phyloP scores from a whole-genome alignment of 1,140 invertebrate species.

The Macrobrachium nipponense region DNA sequence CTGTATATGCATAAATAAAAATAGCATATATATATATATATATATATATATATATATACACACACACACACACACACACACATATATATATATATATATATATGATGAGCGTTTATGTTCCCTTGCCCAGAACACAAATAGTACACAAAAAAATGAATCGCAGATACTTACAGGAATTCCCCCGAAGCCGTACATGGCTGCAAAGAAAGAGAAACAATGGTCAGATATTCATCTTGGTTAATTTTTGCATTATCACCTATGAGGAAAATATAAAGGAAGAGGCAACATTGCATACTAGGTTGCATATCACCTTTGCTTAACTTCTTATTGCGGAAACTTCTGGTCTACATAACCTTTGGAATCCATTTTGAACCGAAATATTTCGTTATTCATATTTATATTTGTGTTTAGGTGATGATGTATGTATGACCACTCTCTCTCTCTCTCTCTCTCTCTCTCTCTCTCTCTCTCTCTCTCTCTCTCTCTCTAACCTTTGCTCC shows the following conservation, averaged over 20 bases:
- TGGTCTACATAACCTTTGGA: too few species aligned
- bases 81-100: neutral
- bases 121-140: too few species aligned
- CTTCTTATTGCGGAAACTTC: too few species aligned
- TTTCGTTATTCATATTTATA: too few species aligned
- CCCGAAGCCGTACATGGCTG: slow-evolving; percentile 40
- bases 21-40: neutral
- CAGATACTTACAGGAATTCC: slow-evolving; percentile 45
- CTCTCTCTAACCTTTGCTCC: too few species aligned
- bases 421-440: too few species aligned
- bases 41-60: neutral
- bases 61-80: neutral
- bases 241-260: neutral
- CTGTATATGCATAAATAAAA: neutral
- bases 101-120: neutral
- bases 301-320: too few species aligned
- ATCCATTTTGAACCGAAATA: too few species aligned
- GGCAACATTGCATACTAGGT: neutral
- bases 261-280: neutral
- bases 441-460: too few species aligned
- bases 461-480: too few species aligned
- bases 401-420: too few species aligned
- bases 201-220: neutral
- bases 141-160: neutral
- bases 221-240: neutral